These are phyloP conservation scores for Netelia fuscicornis DNA, from an alignment of 2,888 invertebrate species.

Conservation along the genomic window DNA sequence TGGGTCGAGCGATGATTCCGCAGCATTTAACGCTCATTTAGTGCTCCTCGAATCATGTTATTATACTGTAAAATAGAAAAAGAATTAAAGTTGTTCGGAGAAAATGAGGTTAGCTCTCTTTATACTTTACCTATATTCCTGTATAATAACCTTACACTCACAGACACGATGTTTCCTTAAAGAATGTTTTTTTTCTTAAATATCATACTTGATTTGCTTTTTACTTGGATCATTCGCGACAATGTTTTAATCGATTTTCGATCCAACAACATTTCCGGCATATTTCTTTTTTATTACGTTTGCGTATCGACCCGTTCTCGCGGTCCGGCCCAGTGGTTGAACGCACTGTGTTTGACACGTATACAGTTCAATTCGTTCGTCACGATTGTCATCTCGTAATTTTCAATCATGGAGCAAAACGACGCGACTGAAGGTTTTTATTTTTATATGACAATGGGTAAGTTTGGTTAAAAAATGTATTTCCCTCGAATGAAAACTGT, in stretches of 20 bases:
- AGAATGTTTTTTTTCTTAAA: background rate
- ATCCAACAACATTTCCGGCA: background rate
- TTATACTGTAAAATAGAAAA: conserved; percentile 70
- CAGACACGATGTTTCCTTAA: background rate
- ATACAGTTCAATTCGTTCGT: conserved; percentile 29
- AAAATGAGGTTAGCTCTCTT: background rate
- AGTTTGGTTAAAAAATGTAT: conserved; percentile 16
- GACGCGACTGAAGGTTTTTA: background rate
- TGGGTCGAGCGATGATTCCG: conserved; percentile 3
- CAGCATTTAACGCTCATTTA: conserved; percentile 69
- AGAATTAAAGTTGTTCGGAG: conserved; percentile 60
- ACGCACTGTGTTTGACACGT: conserved; percentile 14
- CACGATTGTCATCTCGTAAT: conserved; percentile 19
- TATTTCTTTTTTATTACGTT: background rate
- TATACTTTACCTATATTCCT: background rate
- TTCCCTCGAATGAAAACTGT: background rate
- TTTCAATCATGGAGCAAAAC: conserved; percentile 42
- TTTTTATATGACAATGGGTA: conserved; percentile 54
- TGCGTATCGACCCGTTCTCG: background rate
- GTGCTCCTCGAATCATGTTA: conserved; percentile 69
- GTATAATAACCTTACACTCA: background rate
- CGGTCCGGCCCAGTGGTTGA: background rate
- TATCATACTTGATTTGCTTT: background rate
- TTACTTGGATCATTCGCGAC: background rate
- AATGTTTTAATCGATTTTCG: background rate